Conservation (phyloP, 2,113 vertebrate species). For the Syrrhaptes paradoxus region DNA sequence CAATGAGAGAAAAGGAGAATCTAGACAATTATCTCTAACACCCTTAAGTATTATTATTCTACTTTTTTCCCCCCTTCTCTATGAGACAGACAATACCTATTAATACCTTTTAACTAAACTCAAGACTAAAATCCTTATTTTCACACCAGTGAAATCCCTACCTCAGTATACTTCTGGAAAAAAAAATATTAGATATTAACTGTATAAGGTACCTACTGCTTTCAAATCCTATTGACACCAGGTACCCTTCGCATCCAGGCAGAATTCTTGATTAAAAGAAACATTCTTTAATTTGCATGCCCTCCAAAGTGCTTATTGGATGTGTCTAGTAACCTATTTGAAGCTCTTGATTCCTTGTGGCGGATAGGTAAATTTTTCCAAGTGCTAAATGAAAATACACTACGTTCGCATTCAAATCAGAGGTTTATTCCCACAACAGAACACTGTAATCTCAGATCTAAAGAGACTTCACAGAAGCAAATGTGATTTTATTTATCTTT, state of each 20-base stretch:
- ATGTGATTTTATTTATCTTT: background rate
- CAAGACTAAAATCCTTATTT: background rate
- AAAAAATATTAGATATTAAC: background rate
- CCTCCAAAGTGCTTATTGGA: background rate
- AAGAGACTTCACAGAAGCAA: background rate
- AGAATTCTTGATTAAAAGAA: background rate
- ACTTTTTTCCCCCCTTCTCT: fast-evolving
- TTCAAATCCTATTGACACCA: background rate
- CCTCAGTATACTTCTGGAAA: background rate
- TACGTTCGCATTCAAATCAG: background rate
- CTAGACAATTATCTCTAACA: background rate
- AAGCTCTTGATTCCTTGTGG: background rate
- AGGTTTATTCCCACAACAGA: background rate
- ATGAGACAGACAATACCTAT: background rate
- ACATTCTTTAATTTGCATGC: fast-evolving
- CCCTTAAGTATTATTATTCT: background rate
- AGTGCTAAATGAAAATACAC: background rate
- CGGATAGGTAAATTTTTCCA: background rate
- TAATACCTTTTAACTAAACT: background rate
- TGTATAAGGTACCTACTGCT: background rate
- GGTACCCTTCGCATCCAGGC: background rate
- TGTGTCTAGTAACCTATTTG: background rate
- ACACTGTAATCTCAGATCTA: background rate
- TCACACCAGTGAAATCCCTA: background rate
- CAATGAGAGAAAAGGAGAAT: background rate